Evolutionary conservation across 2,113 vertebrate genomes (phyloP).

Genomic region (Alces alces): DNA sequence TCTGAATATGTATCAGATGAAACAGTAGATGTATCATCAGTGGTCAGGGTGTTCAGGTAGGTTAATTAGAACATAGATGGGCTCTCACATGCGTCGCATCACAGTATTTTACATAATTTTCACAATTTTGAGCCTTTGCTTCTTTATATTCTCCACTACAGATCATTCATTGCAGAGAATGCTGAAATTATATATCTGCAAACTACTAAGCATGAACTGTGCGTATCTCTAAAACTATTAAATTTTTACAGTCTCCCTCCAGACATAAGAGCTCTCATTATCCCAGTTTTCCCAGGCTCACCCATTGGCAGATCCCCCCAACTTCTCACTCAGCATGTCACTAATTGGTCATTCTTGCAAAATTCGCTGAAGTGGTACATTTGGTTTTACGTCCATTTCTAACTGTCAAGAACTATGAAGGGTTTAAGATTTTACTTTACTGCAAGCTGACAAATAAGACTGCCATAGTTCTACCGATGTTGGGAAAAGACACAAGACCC

Average conservation of each 20-base stretch:
- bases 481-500: background rate
- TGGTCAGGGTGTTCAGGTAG: rapidly evolving
- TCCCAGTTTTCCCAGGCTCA: background rate
- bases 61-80: background rate
- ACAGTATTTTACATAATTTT: background rate
- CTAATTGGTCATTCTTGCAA: background rate
- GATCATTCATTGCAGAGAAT: background rate
- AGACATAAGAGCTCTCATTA: background rate
- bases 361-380: background rate
- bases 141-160: background rate
- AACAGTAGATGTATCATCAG: background rate
- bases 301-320: background rate
- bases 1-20: background rate
- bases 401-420: background rate
- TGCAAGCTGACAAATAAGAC: background rate
- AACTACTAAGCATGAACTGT: background rate
- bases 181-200: background rate
- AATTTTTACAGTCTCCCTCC: background rate
- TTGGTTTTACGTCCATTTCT: background rate
- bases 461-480: background rate
- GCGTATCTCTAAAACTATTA: background rate
- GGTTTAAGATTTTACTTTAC: background rate
- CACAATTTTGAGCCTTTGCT: background rate
- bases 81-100: background rate
- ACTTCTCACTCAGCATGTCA: background rate